Percentiles rank a stretch among this genome's conserved stretches.
Evolutionary conservation across 1,140 invertebrate species (phyloP).

Genomic region (Neodiprion pinetum): DNA sequence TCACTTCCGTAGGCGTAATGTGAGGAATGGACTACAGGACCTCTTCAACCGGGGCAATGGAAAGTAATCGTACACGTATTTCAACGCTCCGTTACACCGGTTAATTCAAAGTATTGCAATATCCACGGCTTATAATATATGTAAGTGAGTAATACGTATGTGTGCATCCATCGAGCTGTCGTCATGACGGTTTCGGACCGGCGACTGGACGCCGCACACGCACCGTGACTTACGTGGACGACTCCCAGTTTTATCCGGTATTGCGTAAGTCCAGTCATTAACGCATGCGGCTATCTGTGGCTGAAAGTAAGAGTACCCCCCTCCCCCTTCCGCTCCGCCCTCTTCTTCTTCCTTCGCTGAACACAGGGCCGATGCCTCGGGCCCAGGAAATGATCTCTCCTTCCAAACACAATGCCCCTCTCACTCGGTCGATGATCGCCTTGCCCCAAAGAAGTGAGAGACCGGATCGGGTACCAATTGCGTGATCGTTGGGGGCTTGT

Average conservation of each 20-base stretch:
- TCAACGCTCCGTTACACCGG: neutral
- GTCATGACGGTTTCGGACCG: too few species aligned
- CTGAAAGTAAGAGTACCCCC: conserved; percentile 44
- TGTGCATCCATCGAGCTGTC: too few species aligned
- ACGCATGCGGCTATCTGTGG: conserved; percentile 37
- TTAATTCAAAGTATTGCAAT: neutral
- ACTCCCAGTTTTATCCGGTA: neutral
- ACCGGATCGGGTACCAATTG: too few species aligned
- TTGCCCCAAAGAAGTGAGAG: too few species aligned
- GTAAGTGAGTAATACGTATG: too few species aligned
- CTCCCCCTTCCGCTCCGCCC: neutral
- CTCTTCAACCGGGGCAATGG: too few species aligned
- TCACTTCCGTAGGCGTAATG: too few species aligned
- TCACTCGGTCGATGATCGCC: too few species aligned
- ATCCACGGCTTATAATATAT: too few species aligned
- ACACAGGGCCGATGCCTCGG: neutral
- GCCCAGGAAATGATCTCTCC: conserved; percentile 14
- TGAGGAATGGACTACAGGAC: too few species aligned
- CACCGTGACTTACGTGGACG: conserved; percentile 32
- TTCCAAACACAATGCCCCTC: neutral
- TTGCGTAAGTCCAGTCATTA: conserved; percentile 40
- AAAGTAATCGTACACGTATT: neutral
- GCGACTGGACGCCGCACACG: too few species aligned
- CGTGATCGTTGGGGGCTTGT: too few species aligned
- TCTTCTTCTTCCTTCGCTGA: neutral